Evolutionary conservation across 1,140 invertebrate genomes (phyloP).

Genomic region (Meloidogyne hapla): DNA sequence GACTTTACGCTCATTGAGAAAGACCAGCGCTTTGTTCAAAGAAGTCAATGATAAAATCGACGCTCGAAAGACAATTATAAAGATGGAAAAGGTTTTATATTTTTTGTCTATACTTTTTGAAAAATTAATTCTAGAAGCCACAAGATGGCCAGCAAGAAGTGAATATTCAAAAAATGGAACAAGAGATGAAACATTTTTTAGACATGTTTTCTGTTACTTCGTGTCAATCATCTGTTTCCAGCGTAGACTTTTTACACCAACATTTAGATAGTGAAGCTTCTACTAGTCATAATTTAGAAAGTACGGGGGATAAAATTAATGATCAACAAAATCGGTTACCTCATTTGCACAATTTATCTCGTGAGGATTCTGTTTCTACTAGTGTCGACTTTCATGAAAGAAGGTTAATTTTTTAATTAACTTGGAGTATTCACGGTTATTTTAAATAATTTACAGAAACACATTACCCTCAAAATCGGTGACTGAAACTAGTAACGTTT

Average conservation of each 20-base stretch:
- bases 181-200: background rate
- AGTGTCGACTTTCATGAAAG: background rate
- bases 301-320: background rate
- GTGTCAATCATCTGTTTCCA: background rate
- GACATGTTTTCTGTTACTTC: background rate
- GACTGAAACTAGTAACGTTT: background rate
- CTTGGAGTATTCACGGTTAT: background rate
- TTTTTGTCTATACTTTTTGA: background rate
- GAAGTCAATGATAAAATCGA: background rate
- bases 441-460: background rate
- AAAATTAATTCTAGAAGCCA: background rate
- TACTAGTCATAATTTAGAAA: background rate
- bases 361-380: background rate
- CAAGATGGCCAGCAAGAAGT: background rate
- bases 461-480: background rate
- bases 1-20: background rate
- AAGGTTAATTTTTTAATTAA: background rate
- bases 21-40: slow-evolving; percentile 11
- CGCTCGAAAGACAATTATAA: background rate
- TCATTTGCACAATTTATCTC: background rate
- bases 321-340: background rate
- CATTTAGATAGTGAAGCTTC: background rate
- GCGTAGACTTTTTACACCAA: background rate
- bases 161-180: background rate
- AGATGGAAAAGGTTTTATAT: background rate